A percentile compares a stretch with the other conserved stretches of the same genome.
These are phyloP conservation scores for Chironex yamaguchii DNA, from an alignment of 30 jellyfish, hydroid and myxozoan genomes.

Conservation along the genomic window DNA sequence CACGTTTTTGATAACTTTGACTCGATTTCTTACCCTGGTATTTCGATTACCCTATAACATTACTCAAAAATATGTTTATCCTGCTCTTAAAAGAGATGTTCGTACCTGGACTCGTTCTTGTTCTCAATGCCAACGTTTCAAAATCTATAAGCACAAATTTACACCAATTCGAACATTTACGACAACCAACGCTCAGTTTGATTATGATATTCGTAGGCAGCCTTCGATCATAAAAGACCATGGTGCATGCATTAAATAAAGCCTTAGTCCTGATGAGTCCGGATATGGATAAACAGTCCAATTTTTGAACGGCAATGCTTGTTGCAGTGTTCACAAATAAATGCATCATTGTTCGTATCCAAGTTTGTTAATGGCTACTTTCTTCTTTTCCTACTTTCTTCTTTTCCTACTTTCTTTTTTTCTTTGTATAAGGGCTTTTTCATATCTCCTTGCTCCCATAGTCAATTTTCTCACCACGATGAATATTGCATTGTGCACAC, in stretches of 20 bases:
- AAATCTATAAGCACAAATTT: too few species aligned
- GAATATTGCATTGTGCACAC: background rate
- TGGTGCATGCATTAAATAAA: background rate
- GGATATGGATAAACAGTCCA: background rate
- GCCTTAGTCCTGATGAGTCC: background rate
- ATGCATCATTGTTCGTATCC: background rate
- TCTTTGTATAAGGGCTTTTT: conserved; percentile 16
- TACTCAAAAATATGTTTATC: too few species aligned
- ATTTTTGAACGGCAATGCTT: background rate
- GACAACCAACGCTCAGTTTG: too few species aligned
- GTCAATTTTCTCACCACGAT: conserved; percentile 7
- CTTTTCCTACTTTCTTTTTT: background rate
- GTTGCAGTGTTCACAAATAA: background rate
- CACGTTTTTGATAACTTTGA: too few species aligned
- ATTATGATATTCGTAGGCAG: too few species aligned
- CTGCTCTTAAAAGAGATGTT: too few species aligned
- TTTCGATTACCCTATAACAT: too few species aligned
- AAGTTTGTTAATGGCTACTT: background rate
- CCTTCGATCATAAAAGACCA: too few species aligned
- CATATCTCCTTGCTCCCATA: conserved; percentile 12
- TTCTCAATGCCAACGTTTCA: too few species aligned
- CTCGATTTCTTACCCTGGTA: too few species aligned
- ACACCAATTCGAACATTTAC: too few species aligned
- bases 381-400: conserved; percentile 18
- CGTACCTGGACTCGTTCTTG: too few species aligned